A percentile compares a stretch with the other conserved stretches of the same genome.
phyloP scores from a whole-genome alignment of 2,797 vertebrate species.

The Taeniopygia guttata region DNA sequence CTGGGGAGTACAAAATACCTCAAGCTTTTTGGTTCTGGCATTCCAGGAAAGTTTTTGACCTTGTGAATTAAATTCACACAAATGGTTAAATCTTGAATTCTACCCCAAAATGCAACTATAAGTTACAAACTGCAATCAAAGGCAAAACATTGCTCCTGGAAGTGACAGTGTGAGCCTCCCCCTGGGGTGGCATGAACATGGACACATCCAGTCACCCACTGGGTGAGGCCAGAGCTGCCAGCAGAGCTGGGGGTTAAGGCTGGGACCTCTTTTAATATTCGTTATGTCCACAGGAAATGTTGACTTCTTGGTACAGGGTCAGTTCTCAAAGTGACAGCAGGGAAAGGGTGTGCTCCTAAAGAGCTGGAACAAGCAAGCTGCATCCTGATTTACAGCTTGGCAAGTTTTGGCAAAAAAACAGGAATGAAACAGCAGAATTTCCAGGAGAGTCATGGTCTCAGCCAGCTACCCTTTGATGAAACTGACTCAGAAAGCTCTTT shows the following conservation, averaged over 20 bases:
- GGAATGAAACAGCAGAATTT: neutral
- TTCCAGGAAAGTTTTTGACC: neutral
- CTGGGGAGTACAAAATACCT: neutral
- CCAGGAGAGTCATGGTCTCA: neutral
- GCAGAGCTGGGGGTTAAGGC: neutral
- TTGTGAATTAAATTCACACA: neutral
- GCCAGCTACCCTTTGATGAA: neutral
- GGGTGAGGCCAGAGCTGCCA: neutral
- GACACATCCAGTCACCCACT: neutral
- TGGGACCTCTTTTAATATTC: neutral
- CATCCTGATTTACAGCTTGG: neutral
- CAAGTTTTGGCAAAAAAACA: neutral
- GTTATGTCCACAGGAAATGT: neutral
- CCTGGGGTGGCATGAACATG: neutral
- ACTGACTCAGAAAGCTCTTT: neutral
- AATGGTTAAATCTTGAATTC: neutral
- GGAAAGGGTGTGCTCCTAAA: neutral
- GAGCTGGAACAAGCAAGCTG: neutral
- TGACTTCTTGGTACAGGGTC: neutral
- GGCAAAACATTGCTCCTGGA: neutral
- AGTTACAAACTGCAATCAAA: neutral
- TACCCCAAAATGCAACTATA: neutral
- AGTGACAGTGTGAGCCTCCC: neutral
- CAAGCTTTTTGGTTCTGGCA: neutral
- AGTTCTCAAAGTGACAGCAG: neutral